A percentile compares a stretch with the other conserved stretches of the same genome.
Evolutionary conservation across 2,113 vertebrate species (phyloP).

Genomic region (Accipiter cooperii): DNA sequence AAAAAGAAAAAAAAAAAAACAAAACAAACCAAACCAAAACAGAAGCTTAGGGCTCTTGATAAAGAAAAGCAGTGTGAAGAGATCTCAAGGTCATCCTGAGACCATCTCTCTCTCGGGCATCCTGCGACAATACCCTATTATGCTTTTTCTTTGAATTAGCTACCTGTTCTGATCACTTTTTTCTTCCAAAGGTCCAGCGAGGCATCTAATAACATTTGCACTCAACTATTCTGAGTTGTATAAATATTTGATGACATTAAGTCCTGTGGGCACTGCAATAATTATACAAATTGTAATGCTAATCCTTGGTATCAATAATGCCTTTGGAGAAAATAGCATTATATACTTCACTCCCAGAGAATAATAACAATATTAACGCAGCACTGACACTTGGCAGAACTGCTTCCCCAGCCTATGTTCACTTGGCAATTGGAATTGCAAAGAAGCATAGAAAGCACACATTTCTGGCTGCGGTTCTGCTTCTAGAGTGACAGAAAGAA

Average conservation of each 20-base stretch:
- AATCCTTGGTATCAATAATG: conserved; percentile 57
- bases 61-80: background rate
- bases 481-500: conserved; percentile 65
- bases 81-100: background rate
- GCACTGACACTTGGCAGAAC: conserved; percentile 62
- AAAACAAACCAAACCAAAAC: no score
- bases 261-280: conserved; percentile 51
- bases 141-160: background rate
- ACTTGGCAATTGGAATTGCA: conserved; percentile 65
- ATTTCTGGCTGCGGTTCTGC: conserved; percentile 64
- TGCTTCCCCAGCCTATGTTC: conserved; percentile 43
- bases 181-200: background rate
- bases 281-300: conserved; percentile 67
- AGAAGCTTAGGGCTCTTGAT: background rate
- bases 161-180: background rate
- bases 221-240: background rate
- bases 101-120: background rate
- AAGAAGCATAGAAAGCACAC: conserved; percentile 42
- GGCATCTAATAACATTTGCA: conserved; percentile 6
- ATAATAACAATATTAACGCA: conserved; percentile 66
- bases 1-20: background rate
- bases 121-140: background rate
- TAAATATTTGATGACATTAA: conserved; percentile 69
- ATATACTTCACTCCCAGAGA: conserved; percentile 55
- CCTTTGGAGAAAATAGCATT: conserved; percentile 62